phyloP scores from a whole-genome alignment of 1,140 invertebrate species.

The Plectrocnemia conspersa region DNA sequence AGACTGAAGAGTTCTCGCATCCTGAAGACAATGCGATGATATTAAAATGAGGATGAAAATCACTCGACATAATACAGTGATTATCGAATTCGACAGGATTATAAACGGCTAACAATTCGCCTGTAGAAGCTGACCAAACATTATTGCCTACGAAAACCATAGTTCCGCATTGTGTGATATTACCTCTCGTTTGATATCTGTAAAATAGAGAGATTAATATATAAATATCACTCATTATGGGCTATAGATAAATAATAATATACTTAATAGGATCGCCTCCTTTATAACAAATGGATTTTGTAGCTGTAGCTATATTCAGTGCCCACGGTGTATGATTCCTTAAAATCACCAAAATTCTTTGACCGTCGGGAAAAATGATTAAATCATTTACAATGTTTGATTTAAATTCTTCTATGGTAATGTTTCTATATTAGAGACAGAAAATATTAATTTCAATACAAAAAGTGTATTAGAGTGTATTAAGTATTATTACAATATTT shows the following conservation, averaged over 20 bases:
- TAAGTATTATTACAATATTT: slow-evolving; percentile 28
- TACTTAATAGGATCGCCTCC: slow-evolving; percentile 15
- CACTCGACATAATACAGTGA: slow-evolving; percentile 27
- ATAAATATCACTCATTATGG: background rate
- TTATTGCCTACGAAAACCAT: slow-evolving; percentile 31
- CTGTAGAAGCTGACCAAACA: slow-evolving; percentile 24
- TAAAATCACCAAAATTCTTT: slow-evolving; percentile 37
- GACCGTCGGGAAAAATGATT: slow-evolving; percentile 36
- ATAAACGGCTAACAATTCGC: slow-evolving; percentile 24
- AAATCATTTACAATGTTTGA: slow-evolving; percentile 39
- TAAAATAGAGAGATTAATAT: slow-evolving; percentile 3
- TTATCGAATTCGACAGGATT: slow-evolving; percentile 26
- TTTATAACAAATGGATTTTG: slow-evolving; percentile 26
- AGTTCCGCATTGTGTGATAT: slow-evolving; percentile 26
- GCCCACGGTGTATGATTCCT: slow-evolving; percentile 37
- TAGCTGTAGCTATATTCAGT: slow-evolving; percentile 31
- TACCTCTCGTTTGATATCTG: slow-evolving; percentile 32
- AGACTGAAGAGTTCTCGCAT: slow-evolving; percentile 14
- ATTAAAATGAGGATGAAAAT: slow-evolving; percentile 30
- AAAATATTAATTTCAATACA: background rate
- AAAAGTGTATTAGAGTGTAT: slow-evolving; percentile 9
- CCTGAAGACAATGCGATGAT: slow-evolving; percentile 23
- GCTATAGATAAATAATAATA: background rate
- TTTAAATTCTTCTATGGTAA: slow-evolving; percentile 35
- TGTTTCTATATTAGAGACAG: slow-evolving; percentile 30